A percentile compares a stretch with the other conserved stretches of the same genome.
Evolutionary conservation across 1,140 invertebrate genomes (phyloP).

Genomic region (Meloidogyne exigua): DNA sequence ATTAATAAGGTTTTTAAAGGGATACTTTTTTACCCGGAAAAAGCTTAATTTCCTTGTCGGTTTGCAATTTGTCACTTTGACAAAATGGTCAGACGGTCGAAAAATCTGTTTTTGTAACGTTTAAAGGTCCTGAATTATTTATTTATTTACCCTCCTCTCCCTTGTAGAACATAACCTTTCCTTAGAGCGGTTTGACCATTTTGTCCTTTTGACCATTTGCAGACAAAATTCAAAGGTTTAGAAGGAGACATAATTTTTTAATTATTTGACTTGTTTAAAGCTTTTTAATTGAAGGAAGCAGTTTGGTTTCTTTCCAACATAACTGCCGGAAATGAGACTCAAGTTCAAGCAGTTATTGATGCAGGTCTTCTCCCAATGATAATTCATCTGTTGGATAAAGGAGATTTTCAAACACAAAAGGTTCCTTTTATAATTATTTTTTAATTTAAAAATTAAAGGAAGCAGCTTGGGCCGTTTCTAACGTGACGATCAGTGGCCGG

Average conservation of each 20-base stretch:
- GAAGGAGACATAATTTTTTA: too few species aligned
- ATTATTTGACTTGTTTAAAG: too few species aligned
- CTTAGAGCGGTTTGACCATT: too few species aligned
- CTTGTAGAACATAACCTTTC: too few species aligned
- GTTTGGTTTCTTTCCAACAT: conserved; percentile 99
- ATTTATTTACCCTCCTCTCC: too few species aligned
- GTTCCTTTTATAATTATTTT: conserved; percentile 26
- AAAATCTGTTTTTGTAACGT: too few species aligned
- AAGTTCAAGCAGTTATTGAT: conserved; percentile 95
- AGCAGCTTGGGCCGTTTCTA: conserved; percentile 97
- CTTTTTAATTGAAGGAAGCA: conserved; percentile 73
- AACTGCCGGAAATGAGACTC: conserved; percentile 86
- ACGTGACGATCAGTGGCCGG: conserved; percentile 93
- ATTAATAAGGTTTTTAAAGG: conserved; percentile 72
- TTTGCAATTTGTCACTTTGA: too few species aligned
- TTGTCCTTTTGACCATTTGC: too few species aligned
- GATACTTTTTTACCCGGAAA: neutral
- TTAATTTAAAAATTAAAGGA: conserved; percentile 67
- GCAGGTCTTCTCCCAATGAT: conserved; percentile 88
- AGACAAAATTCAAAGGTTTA: too few species aligned
- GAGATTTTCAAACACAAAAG: conserved; percentile 97
- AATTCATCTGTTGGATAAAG: conserved; percentile 82
- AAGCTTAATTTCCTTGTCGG: too few species aligned
- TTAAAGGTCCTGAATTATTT: too few species aligned
- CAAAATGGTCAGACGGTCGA: too few species aligned